phyloP scores from a whole-genome alignment of 2,888 invertebrate genomes.

The Synanthedon andrenaeformis region DNA sequence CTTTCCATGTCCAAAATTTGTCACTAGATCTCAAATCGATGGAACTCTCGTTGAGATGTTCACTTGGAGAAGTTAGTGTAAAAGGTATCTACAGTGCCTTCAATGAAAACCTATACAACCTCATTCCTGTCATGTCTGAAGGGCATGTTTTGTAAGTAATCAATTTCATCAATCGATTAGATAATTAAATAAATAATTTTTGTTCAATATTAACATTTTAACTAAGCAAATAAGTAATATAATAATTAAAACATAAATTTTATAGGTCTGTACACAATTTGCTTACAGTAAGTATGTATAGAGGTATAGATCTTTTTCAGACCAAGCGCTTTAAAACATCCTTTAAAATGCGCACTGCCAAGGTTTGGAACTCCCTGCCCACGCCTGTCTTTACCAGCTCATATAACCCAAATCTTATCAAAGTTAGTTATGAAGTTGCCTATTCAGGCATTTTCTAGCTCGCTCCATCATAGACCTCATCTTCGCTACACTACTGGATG shows the following conservation, averaged over 20 bases:
- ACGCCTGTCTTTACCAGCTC: no score
- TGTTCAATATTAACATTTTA: not conserved
- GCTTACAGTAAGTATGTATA: no score
- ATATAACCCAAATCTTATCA: no score
- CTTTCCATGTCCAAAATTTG: conserved; percentile 53
- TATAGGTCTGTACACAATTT: not conserved
- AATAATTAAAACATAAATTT: not conserved
- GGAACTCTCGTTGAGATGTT: conserved; percentile 43
- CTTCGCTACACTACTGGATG: no score
- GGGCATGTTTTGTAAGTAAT: conserved; percentile 59
- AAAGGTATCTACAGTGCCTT: conserved; percentile 59
- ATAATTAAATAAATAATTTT: not conserved
- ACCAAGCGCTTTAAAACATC: no score
- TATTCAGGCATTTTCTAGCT: no score
- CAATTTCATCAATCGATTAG: no score
- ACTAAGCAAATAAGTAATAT: conserved; percentile 1
- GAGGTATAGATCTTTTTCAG: no score
- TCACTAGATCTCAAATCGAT: conserved; percentile 56
- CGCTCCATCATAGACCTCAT: no score
- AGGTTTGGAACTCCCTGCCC: no score
- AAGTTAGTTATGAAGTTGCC: no score
- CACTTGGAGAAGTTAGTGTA: conserved; percentile 55
- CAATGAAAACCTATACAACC: conserved; percentile 59
- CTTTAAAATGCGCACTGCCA: no score
- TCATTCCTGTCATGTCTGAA: conserved; percentile 58